Base-by-base conservation (phyloP, 2,888 invertebrate species). In the Pyrgus malvae region DNA sequence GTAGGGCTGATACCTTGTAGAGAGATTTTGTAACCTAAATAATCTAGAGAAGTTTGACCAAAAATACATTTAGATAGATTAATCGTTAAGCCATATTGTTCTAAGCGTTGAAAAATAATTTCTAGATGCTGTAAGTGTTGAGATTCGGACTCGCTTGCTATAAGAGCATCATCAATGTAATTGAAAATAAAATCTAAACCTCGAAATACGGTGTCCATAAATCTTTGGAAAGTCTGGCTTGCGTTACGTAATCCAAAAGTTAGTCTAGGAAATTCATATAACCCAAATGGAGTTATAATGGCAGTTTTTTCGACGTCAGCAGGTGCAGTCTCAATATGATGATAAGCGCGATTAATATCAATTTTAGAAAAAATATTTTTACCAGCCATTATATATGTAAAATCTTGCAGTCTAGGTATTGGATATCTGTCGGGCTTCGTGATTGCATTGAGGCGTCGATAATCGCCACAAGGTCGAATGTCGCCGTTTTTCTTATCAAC, bases 31-130 rank as follows among this genome's bases (percentile, higher is more conserved):
- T 48, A 40, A 8, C 58, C 58, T 33, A 58, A 21, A 48, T 11
- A 51, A 8, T 55, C 42, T 1, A 55, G n/a, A 1, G 0, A 3
- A 11, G 5, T 5, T 17, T 46, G 12, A 9, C 55, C 27, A 9
- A 57, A 49, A 9, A 11, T 9, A 33, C 54, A 49, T 44, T 54
- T 58, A 8, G 49, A 35, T 11, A 55, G 11, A 11, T 58, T 58
- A 7, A 58, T 51, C 2, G 48, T 51, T 1, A 58, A 29, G 7
- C 55, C 48, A 12, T 48, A 48, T 2, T 29, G n/a, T 25, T 40
- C 16, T 1, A 51, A 27, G 7, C 55, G 27, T 33, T 51, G 9
- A 23, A 58, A 51, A 31, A 58, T 21, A 2, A 25, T 33, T 8
- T 42, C 7, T 14, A 58, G 17, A 31, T 58, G 51, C 1, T 51